phyloP scores from a whole-genome alignment of 1,140 invertebrate species.

The Drosophila kurseongensis region DNA sequence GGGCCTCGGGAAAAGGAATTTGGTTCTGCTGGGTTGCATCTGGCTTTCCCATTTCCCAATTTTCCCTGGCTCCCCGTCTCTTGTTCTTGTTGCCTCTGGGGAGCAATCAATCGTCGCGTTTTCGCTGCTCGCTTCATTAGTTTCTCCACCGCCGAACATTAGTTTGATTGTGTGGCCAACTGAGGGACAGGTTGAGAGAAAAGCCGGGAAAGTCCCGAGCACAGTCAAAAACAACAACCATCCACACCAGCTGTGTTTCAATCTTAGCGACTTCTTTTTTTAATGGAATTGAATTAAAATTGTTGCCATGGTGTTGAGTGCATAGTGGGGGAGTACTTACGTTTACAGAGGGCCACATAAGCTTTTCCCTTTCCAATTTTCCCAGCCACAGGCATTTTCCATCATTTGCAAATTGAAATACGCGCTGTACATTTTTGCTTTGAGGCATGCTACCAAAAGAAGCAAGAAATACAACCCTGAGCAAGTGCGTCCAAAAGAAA shows the following conservation, averaged over 20 bases:
- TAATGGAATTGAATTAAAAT: constrained; percentile 83
- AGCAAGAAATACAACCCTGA: constrained; percentile 10
- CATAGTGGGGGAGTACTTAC: not conserved
- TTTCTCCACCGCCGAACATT: constrained; percentile 67
- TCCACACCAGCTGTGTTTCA: constrained; percentile 62
- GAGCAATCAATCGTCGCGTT: constrained; percentile 83
- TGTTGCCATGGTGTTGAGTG: constrained; percentile 63
- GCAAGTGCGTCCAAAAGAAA: not conserved
- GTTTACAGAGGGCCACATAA: constrained; percentile 2
- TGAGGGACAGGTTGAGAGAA: constrained; percentile 22
- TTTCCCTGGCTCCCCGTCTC: constrained; percentile 17
- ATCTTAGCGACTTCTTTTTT: constrained; percentile 63
- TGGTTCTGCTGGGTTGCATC: constrained; percentile 61
- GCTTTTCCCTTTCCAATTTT: constrained; percentile 3
- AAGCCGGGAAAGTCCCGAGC: not conserved
- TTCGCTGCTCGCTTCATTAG: constrained; percentile 78
- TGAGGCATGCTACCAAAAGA: constrained; percentile 38
- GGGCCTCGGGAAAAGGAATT: not conserved
- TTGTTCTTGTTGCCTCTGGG: constrained; percentile 62
- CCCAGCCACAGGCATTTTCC: constrained; percentile 71
- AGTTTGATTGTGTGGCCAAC: constrained; percentile 60
- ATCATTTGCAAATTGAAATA: constrained; percentile 80
- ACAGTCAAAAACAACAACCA: constrained; percentile 21
- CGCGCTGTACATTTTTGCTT: constrained; percentile 58
- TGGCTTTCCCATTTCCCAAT: constrained; percentile 36